phyloP scores from a whole-genome alignment of 2,113 vertebrate species.

The Elephantulus edwardii region DNA sequence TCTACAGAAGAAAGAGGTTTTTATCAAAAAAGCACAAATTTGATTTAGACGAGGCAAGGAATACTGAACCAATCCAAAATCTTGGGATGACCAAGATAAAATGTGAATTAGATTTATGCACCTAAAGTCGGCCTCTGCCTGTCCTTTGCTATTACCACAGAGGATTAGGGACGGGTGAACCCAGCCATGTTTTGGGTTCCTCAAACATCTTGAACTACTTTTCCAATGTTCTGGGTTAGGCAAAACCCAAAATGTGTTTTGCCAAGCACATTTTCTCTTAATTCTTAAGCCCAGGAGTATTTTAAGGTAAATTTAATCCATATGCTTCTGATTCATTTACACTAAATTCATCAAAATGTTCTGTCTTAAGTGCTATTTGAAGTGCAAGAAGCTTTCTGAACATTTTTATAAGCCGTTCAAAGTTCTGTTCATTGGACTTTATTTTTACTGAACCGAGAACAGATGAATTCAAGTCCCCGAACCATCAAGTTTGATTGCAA shows the following conservation, averaged over 20 bases:
- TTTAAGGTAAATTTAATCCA: constrained; percentile 83
- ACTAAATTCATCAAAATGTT: constrained; percentile 80
- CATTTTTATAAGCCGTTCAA: constrained; percentile 71
- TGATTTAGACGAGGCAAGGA: constrained; percentile 56
- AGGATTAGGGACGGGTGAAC: constrained; percentile 75
- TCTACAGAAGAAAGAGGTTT: too few relatives aligned
- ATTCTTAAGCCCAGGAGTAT: constrained; percentile 82
- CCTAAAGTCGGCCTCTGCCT: constrained; percentile 68
- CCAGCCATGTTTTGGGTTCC: constrained; percentile 76
- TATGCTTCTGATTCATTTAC: constrained; percentile 81
- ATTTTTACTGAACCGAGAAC: constrained; percentile 46
- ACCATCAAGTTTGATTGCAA: constrained; percentile 53
- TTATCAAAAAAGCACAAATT: constrained; percentile 16
- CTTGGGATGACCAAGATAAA: constrained; percentile 58
- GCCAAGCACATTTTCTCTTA: constrained; percentile 82
- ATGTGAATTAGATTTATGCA: constrained; percentile 61
- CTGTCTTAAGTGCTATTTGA: constrained; percentile 77
- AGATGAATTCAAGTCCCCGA: constrained; percentile 45
- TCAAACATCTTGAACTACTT: constrained; percentile 81
- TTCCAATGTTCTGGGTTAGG: constrained; percentile 82
- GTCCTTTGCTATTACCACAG: constrained; percentile 72
- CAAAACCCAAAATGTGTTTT: constrained; percentile 81
- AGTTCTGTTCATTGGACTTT: constrained; percentile 51
- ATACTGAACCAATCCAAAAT: constrained; percentile 54
- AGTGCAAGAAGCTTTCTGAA: constrained; percentile 74